phyloP scores from a whole-genome alignment of 2,113 vertebrate genomes.

The Synodontis membranacea region DNA sequence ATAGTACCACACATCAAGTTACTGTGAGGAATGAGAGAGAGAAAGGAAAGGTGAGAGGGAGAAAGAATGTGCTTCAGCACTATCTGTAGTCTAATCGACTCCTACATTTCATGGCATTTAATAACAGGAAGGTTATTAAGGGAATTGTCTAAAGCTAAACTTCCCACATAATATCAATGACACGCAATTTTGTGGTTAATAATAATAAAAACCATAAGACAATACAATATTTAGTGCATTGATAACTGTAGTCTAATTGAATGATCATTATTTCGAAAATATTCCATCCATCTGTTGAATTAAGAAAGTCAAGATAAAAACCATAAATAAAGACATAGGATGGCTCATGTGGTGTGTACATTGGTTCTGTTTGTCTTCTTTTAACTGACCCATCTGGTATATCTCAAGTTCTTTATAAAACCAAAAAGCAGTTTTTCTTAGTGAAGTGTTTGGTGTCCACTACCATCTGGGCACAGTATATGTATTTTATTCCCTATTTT shows the following conservation, averaged over 20 bases:
- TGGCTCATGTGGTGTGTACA: not conserved
- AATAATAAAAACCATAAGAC: not conserved
- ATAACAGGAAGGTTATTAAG: conserved; percentile 44
- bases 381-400: not conserved
- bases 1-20: conserved; percentile 57
- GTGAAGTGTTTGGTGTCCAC: not conserved
- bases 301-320: not conserved
- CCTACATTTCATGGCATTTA: conserved; percentile 44
- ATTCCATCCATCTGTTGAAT: too few species aligned
- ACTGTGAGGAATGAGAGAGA: conserved; percentile 36
- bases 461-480: not conserved
- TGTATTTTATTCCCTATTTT: not conserved
- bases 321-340: not conserved
- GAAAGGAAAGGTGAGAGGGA: conserved; percentile 38
- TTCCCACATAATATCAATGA: conserved; percentile 8
- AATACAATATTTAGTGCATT: not conserved
- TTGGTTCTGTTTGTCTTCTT: not conserved
- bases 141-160: conserved; percentile 19
- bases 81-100: conserved; percentile 34
- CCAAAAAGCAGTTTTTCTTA: too few species aligned
- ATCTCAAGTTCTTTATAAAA: too few species aligned
- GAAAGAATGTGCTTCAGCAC: conserved; percentile 38
- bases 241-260: not conserved
- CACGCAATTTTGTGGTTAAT: not conserved
- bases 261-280: not conserved